A percentile compares a stretch with the other conserved stretches of the same genome.
Evolutionary conservation across 2,888 invertebrate genomes (phyloP).

Genomic region (Lasiommata megera): DNA sequence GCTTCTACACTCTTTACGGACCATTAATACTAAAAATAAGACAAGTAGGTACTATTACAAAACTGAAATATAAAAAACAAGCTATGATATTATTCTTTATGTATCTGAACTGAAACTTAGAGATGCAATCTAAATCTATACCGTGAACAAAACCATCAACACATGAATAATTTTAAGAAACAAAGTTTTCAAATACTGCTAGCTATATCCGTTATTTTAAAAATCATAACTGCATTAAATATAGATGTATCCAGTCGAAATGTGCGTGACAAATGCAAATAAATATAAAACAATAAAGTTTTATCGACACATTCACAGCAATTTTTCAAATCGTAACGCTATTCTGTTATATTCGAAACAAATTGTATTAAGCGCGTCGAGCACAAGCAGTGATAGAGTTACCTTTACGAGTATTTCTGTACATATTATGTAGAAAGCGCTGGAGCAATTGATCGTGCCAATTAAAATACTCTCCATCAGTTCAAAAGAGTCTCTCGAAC

Average conservation of each 20-base stretch:
- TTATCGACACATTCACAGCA: neutral
- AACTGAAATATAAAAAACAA: no score
- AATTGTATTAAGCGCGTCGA: neutral
- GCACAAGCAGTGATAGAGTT: neutral
- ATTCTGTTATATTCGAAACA: constrained; percentile 4
- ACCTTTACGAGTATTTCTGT: neutral
- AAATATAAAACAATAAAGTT: constrained; percentile 18
- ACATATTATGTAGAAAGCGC: constrained; percentile 2
- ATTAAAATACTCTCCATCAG: neutral
- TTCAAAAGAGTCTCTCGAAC: neutral
- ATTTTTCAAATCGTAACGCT: neutral
- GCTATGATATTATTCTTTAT: no score
- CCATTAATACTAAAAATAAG: no score
- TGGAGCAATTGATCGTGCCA: neutral
- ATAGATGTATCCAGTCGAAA: neutral
- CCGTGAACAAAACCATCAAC: neutral
- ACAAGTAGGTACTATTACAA: no score
- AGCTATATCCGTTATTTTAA: neutral
- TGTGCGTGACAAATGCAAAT: constrained; percentile 20
- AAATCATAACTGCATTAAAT: neutral
- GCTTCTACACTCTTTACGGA: no score
- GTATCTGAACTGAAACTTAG: no score
- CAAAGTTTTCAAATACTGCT: neutral
- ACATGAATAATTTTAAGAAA: neutral
- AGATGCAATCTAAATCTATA: no score